phyloP scores from a whole-genome alignment of 2,888 invertebrate species.

The Epinotia ramella region DNA sequence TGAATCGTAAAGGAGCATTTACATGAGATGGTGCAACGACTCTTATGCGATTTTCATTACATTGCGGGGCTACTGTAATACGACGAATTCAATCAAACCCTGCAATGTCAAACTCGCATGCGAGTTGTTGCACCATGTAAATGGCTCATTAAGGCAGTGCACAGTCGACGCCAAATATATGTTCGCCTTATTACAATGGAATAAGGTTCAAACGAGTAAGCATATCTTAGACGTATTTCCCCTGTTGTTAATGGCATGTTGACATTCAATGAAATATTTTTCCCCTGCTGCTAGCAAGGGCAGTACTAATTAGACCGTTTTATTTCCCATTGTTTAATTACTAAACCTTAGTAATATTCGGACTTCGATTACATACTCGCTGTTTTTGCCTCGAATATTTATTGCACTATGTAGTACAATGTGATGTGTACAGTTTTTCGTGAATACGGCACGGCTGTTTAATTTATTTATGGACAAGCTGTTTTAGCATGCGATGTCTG shows the following conservation, averaged over 20 bases:
- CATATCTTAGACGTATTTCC: neutral
- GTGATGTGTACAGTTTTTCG: neutral
- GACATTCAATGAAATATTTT: neutral
- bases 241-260: neutral
- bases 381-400: neutral
- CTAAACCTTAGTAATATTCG: neutral
- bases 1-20: no score
- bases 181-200: no score
- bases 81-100: no score
- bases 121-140: no score
- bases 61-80: no score
- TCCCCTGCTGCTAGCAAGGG: neutral
- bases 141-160: no score
- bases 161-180: no score
- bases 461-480: slow-evolving; percentile 39
- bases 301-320: neutral
- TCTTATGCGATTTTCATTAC: no score
- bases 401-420: neutral
- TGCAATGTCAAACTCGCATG: no score
- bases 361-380: neutral
- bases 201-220: no score
- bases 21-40: no score
- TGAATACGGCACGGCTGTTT: slow-evolving; percentile 30
- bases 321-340: neutral
- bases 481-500: slow-evolving; percentile 39